phyloP scores from a whole-genome alignment of 2,888 invertebrate genomes.

The Heliconius ethilla region DNA sequence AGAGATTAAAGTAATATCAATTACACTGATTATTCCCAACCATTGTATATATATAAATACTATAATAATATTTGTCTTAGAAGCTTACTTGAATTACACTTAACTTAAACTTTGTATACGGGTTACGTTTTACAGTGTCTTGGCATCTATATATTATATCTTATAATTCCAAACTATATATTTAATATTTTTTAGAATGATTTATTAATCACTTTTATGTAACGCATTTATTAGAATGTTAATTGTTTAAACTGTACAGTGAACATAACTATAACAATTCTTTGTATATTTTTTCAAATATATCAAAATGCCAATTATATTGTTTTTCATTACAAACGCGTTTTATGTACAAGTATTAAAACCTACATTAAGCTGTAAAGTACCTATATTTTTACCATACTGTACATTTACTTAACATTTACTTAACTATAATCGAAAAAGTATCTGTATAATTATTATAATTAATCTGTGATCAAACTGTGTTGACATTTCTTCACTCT shows the following conservation, averaged over 20 bases:
- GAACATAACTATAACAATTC: constrained; percentile 70
- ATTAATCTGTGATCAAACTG: not conserved
- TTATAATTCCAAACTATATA: constrained; percentile 32
- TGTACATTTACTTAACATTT: too few relatives aligned
- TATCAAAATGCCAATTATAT: constrained; percentile 64
- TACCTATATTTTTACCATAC: too few relatives aligned
- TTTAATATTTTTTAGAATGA: constrained; percentile 36
- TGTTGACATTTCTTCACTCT: not conserved
- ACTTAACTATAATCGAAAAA: too few relatives aligned
- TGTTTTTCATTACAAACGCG: constrained; percentile 31
- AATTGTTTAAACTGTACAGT: constrained; percentile 73
- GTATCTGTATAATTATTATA: not conserved
- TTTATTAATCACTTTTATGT: constrained; percentile 50
- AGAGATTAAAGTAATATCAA: constrained; percentile 34
- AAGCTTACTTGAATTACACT: constrained; percentile 32
- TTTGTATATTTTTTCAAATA: constrained; percentile 80
- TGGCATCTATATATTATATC: constrained; percentile 41
- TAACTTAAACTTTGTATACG: constrained; percentile 51
- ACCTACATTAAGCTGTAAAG: too few relatives aligned
- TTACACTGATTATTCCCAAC: constrained; percentile 38
- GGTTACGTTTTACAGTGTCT: constrained; percentile 52
- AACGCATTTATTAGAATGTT: constrained; percentile 74
- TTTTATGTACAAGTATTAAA: not conserved
- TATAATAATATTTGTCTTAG: constrained; percentile 35
- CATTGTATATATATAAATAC: constrained; percentile 35